Percentiles rank a stretch among this genome's conserved stretches.
Evolutionary conservation across 2,888 invertebrate genomes (phyloP).

Genomic region (Ectemnius continuus): DNA sequence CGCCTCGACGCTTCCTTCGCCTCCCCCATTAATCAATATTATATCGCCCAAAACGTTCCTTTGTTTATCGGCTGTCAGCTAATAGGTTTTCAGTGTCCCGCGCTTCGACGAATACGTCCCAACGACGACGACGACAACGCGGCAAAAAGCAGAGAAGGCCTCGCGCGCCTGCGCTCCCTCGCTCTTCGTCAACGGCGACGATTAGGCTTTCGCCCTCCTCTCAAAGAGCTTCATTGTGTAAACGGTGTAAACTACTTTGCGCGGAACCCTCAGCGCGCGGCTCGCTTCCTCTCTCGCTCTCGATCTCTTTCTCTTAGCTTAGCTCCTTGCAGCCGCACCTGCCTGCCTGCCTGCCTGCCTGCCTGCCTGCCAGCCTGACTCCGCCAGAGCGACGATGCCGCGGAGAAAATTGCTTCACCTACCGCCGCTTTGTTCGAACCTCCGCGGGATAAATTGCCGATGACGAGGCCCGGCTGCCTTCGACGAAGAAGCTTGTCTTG

Average conservation of each 20-base stretch:
- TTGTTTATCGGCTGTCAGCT: constrained; percentile 77
- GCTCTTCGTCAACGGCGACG: constrained; percentile 26
- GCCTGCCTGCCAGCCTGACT: too few relatives aligned
- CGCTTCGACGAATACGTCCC: constrained; percentile 55
- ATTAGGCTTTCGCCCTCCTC: constrained; percentile 53
- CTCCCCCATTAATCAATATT: constrained; percentile 78
- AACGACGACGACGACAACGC: constrained; percentile 20
- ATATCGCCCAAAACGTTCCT: constrained; percentile 78
- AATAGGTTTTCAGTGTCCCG: constrained; percentile 75
- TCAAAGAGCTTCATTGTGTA: constrained; percentile 59
- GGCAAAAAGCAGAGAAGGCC: constrained; percentile 45
- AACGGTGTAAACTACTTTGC: constrained; percentile 61
- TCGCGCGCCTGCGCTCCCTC: constrained; percentile 19
- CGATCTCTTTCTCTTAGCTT: too few relatives aligned
- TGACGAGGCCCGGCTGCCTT: constrained; percentile 36
- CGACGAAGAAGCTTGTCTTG: too few relatives aligned
- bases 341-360: background rate
- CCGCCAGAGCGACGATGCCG: constrained; percentile 14
- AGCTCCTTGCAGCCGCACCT: background rate
- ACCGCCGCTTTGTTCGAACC: constrained; percentile 53
- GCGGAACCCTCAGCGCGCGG: constrained; percentile 31
- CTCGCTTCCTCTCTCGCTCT: constrained; percentile 3
- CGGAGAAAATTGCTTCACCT: constrained; percentile 57
- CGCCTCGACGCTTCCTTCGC: constrained; percentile 78
- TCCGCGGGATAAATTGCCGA: constrained; percentile 43